A percentile compares a stretch with the other conserved stretches of the same genome.
These are phyloP conservation scores for Drosophila sordidula DNA, from an alignment of 2,888 invertebrate genomes.

Conservation along the genomic window DNA sequence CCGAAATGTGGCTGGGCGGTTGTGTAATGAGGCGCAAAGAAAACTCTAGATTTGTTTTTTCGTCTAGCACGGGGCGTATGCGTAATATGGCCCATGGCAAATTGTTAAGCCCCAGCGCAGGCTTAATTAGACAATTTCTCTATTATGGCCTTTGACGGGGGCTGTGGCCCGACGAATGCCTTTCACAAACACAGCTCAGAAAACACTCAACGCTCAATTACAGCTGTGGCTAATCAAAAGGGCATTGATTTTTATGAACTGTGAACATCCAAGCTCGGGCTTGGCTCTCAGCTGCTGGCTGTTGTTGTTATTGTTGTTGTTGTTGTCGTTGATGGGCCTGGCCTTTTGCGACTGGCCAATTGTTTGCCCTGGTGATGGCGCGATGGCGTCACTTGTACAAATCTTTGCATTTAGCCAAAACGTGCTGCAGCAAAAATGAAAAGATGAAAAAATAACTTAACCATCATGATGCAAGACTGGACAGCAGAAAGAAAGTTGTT, in stretches of 20 bases:
- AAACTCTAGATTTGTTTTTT: conserved; percentile 26
- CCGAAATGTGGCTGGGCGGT: conserved; percentile 19
- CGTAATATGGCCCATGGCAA: conserved; percentile 61
- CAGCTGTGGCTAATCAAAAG: conserved; percentile 77
- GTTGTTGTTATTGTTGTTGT: neutral
- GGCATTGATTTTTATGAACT: conserved; percentile 79
- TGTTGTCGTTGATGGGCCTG: conserved; percentile 25
- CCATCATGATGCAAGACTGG: conserved; percentile 69
- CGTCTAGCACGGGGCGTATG: conserved; percentile 60
- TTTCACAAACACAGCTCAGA: conserved; percentile 61
- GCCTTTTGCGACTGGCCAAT: conserved; percentile 24
- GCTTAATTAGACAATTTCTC: conserved; percentile 78
- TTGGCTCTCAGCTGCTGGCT: conserved; percentile 6
- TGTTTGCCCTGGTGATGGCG: conserved; percentile 59
- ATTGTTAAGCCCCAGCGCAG: conserved; percentile 43
- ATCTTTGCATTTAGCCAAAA: conserved; percentile 77
- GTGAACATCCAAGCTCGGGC: conserved; percentile 53
- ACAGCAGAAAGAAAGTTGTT: conserved; percentile 72
- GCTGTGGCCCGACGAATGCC: conserved; percentile 27
- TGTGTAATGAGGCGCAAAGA: conserved; percentile 55
- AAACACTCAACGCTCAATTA: conserved; percentile 55
- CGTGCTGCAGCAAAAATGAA: conserved; percentile 53
- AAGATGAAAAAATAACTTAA: conserved; percentile 19
- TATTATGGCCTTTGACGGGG: conserved; percentile 53
- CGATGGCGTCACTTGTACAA: conserved; percentile 72